Evolutionary conservation across 2,888 invertebrate genomes (phyloP).

Genomic region (Phragmatobia fuliginosa): DNA sequence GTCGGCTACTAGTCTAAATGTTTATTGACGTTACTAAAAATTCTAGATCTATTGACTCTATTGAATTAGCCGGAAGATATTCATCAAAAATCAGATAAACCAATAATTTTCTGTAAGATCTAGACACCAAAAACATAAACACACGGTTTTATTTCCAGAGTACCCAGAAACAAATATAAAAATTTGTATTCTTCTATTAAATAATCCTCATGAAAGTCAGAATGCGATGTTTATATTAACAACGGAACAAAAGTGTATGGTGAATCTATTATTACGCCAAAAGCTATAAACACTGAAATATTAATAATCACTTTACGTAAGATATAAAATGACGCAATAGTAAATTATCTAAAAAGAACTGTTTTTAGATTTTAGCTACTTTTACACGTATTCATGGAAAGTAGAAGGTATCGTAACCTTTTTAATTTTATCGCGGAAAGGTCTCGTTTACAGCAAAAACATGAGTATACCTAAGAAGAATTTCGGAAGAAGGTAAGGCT

Average conservation of each 20-base stretch:
- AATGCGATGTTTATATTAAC: neutral
- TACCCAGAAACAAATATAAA: neutral
- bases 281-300: neutral
- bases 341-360: too few relatives aligned
- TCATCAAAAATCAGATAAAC: neutral
- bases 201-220: neutral
- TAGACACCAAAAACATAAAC: neutral
- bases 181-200: neutral
- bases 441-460: too few relatives aligned
- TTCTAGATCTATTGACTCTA: too few relatives aligned
- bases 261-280: neutral
- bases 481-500: too few relatives aligned
- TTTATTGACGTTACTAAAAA: too few relatives aligned
- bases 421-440: too few relatives aligned
- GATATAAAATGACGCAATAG: neutral
- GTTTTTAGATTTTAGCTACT: too few relatives aligned
- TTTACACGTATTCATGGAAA: too few relatives aligned
- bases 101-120: neutral
- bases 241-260: neutral
- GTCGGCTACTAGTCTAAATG: too few relatives aligned
- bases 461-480: too few relatives aligned
- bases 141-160: neutral
- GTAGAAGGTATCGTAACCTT: too few relatives aligned
- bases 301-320: constrained; percentile 1
- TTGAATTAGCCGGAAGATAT: neutral